Evolutionary conservation across 1,140 invertebrate species (phyloP), one percentile per base, ranked within the genome.

Genomic region (Drosophila burlai): DNA sequence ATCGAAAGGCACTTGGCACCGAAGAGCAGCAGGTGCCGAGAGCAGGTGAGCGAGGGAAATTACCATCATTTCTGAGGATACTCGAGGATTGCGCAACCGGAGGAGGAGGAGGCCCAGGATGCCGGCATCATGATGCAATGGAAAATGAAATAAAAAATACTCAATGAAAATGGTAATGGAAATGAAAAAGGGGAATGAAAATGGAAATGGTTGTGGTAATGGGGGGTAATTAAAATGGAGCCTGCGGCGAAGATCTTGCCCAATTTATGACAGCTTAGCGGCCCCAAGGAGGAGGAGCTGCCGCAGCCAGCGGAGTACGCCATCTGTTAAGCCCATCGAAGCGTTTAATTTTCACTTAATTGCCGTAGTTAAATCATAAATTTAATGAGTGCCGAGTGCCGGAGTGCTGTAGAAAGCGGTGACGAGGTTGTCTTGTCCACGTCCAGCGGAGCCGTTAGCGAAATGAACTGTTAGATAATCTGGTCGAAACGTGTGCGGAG

Each of bases 381-480:
- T 62, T 78, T 69, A 78, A 78, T 78, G 75, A 68, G 49, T 45
- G 75, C 63, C 75, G 49, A 66, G 42, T 43, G 75, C 49, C 73
- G 75, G 49, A 66, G 42, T 43, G 75, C 49, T 58, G 64, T 77
- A 77, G 75, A 77, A 77, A 77, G 74, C 75, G 54, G 40, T 40
- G 72, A 47, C 69, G 66, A n/a, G 21, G 36, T 11, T 57, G 71
- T 59, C 65, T 31, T 55, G 69, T 72, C 68, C 45, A 31, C 38
- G 7, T 8, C 8, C 69, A 52, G 73, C 55, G 64, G 55, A 68
- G 75, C 75, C 75, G 75, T 69, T 78, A 78, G 75, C 75, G 42
- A 78, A 77, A 78, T 78, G 75, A 78, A 78, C 75, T 78, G 75
- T 78, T 78, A 78, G 75, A 69, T 78, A 78, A 78, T 78, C 64